Percentiles rank a stretch among this genome's conserved stretches.
Evolutionary conservation across 2,797 vertebrate species (phyloP).

Genomic region (Bovichtus variegatus): DNA sequence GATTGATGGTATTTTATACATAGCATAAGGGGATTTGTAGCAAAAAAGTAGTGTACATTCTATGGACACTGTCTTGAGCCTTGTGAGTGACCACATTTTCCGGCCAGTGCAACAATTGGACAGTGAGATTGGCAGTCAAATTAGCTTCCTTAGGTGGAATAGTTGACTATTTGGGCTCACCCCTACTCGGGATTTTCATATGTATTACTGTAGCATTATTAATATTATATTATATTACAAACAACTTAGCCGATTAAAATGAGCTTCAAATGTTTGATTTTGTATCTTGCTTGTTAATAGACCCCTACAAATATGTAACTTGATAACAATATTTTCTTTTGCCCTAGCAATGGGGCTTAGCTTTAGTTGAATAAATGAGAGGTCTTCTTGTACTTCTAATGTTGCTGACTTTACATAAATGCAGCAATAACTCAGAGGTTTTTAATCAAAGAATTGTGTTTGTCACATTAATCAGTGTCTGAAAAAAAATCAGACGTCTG

Average conservation of each 20-base stretch:
- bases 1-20: neutral
- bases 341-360: neutral
- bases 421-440: neutral
- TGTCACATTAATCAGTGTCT: slow-evolving; percentile 1
- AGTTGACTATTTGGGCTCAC: too few species aligned
- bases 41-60: too few species aligned
- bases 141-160: too few species aligned
- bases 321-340: neutral
- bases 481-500: slow-evolving; percentile 4
- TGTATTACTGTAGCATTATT: too few species aligned
- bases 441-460: neutral
- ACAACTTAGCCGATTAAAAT: slow-evolving; percentile 4
- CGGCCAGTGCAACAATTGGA: too few species aligned
- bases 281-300: neutral
- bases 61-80: too few species aligned
- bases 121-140: too few species aligned
- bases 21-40: neutral
- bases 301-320: neutral
- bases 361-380: neutral
- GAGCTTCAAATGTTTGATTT: neutral
- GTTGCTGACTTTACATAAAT: neutral
- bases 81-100: too few species aligned
- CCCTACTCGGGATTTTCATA: too few species aligned
- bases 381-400: neutral
- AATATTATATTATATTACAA: too few species aligned